phyloP scores from a whole-genome alignment of 2,113 vertebrate species.

The Erythrocercus mccallii region DNA sequence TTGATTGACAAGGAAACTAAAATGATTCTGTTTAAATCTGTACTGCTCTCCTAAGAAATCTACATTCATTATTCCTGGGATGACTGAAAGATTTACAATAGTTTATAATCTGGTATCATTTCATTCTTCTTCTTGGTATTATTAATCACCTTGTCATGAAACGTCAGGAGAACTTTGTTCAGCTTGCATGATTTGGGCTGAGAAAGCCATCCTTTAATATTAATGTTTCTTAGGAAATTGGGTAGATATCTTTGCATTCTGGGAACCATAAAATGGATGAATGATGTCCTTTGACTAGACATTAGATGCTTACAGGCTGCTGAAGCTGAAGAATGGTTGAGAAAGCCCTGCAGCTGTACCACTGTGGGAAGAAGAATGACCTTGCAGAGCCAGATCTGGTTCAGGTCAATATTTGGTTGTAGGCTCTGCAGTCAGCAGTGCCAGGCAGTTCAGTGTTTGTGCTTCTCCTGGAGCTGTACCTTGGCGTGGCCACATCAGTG shows the following conservation, averaged over 20 bases:
- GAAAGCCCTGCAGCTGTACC: background rate
- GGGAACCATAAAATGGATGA: conserved; percentile 32
- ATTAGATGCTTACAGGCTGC: background rate
- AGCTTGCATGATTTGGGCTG: conserved; percentile 31
- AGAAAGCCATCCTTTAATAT: conserved; percentile 40
- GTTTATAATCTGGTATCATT: conserved; percentile 60
- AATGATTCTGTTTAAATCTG: conserved; percentile 47
- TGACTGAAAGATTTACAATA: conserved; percentile 63
- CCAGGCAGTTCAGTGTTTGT: background rate
- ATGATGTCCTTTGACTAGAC: background rate
- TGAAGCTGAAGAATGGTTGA: background rate
- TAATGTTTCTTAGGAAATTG: conserved; percentile 50
- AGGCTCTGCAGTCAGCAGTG: fast-evolving
- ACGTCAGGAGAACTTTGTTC: conserved; percentile 51
- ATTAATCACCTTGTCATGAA: conserved; percentile 64
- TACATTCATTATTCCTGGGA: conserved; percentile 56
- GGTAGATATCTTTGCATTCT: conserved; percentile 34
- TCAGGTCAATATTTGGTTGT: background rate
- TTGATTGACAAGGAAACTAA: conserved; percentile 48
- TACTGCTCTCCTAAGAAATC: conserved; percentile 43
- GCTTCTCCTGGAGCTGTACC: fast-evolving
- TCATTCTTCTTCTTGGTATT: conserved; percentile 53
- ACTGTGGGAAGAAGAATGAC: background rate
- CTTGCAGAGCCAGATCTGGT: background rate
- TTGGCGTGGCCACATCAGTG: fast-evolving